phyloP scores from a whole-genome alignment of 2,113 vertebrate species.

The Oreochromis spilurus region DNA sequence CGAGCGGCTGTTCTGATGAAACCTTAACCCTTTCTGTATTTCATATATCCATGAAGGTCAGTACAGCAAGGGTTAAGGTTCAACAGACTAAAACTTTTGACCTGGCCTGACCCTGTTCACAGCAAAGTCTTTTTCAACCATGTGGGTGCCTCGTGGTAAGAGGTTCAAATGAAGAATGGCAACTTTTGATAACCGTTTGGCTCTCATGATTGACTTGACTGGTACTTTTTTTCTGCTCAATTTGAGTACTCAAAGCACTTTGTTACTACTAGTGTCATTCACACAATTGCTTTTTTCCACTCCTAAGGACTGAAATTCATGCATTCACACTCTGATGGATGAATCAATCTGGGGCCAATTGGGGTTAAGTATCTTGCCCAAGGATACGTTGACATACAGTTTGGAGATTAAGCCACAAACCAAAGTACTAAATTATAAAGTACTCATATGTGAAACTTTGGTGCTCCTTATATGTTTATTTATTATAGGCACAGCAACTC shows the following conservation, averaged over 20 bases:
- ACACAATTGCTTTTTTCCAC: neutral
- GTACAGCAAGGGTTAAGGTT: neutral
- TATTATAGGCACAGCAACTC: neutral
- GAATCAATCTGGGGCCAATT: neutral
- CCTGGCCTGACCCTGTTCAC: neutral
- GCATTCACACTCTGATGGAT: neutral
- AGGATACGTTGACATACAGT: neutral
- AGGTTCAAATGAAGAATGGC: neutral
- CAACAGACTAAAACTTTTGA: neutral
- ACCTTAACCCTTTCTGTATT: neutral
- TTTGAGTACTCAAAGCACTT: neutral
- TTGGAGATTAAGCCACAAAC: neutral
- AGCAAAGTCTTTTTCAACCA: neutral
- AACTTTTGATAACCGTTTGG: neutral
- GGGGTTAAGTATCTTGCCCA: neutral
- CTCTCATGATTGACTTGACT: neutral
- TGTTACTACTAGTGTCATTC: neutral
- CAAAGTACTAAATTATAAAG: neutral
- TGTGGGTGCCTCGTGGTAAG: neutral
- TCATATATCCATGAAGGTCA: neutral
- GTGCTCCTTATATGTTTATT: neutral
- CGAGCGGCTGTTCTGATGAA: neutral
- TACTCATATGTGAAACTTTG: neutral
- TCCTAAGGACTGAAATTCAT: rapidly evolving
- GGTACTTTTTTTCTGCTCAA: neutral